Evolutionary conservation across 1,140 invertebrate species (phyloP), one percentile per base, ranked within the genome.

Genomic region (Diabrotica virgifera): DNA sequence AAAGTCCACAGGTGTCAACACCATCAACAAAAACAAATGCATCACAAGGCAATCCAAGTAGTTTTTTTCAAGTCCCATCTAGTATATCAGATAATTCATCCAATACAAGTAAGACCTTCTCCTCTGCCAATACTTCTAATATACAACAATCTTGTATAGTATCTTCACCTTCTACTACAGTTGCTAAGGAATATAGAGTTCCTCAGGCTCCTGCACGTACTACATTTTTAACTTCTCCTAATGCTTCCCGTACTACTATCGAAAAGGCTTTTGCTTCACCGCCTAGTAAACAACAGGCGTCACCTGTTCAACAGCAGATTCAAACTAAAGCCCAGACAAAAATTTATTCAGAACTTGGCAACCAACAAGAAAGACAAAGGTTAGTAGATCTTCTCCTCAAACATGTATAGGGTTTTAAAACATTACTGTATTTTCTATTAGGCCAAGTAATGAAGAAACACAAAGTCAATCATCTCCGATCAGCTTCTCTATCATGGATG

Each of bases 401-500:
- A 24, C 24, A 24, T 24, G 24, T 24, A 24, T 1, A 24, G 4
- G 40, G 40, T 46, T 46, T 10, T 46, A 46, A 10, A 46, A n/a
- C 40, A 10, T 46, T 46, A 5, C n/a, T 46, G n/a, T 24, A 24
- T 24, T 24, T 46, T 46, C 6, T 46, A 46, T 10, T 46, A 46
- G 40, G n/a, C n/a, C 40, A 10, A 55, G 13, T 14, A 59, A 59
- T 12, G 37, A 59, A 59, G 40, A 50, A 9, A 59, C 37, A 8
- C 84, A 85, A 70, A 87, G 83, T 69, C 89, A 90, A 69, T 89
- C 87, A 2, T 89, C 88, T 4, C 88, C 89, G 10, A 89, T 90
- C 57, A 90, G 88, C 78, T 90, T 88, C 77, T 89, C 88, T 5
- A 86, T 89, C 63, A 89, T 90, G 82, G 89, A 90, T 77, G 82